Conservation (phyloP, 2,113 vertebrate genomes). For the Telmatochromis brichardi region DNA sequence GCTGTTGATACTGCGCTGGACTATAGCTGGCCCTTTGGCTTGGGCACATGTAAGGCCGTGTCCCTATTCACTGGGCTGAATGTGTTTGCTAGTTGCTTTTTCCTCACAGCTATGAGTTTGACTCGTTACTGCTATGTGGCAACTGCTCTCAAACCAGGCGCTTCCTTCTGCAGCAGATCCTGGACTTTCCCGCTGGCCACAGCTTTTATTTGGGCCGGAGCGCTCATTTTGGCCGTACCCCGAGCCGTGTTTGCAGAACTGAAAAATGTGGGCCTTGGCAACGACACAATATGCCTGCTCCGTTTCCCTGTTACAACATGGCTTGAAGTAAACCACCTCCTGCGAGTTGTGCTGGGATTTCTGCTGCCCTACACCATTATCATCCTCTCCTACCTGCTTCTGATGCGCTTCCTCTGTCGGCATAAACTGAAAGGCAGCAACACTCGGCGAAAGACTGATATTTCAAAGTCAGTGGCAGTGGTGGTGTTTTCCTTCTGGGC, state of each 20-base stretch:
- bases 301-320: conserved; percentile 67
- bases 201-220: conserved; percentile 59
- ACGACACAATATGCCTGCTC: conserved; percentile 68
- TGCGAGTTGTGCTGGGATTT: conserved; percentile 66
- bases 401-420: conserved; percentile 67
- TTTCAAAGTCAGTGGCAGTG: conserved; percentile 68
- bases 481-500: conserved; percentile 70
- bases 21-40: conserved; percentile 73
- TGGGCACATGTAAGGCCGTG: conserved; percentile 65
- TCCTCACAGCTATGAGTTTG: conserved; percentile 72
- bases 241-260: conserved; percentile 63
- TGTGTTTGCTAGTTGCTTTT: conserved; percentile 70
- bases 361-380: conserved; percentile 67
- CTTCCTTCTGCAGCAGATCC: neutral
- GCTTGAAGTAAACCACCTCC: conserved; percentile 70
- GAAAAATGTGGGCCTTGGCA: conserved; percentile 23
- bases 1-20: conserved; percentile 67
- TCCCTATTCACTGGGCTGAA: conserved; percentile 65
- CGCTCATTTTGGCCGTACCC: conserved; percentile 53
- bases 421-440: conserved; percentile 51
- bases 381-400: conserved; percentile 65
- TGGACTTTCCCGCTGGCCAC: conserved; percentile 37
- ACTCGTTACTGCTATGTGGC: conserved; percentile 70
- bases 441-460: conserved; percentile 36
- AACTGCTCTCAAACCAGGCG: conserved; percentile 51